Base-by-base conservation (phyloP, 2,113 vertebrate genomes). In the Chionomys nivalis region DNA sequence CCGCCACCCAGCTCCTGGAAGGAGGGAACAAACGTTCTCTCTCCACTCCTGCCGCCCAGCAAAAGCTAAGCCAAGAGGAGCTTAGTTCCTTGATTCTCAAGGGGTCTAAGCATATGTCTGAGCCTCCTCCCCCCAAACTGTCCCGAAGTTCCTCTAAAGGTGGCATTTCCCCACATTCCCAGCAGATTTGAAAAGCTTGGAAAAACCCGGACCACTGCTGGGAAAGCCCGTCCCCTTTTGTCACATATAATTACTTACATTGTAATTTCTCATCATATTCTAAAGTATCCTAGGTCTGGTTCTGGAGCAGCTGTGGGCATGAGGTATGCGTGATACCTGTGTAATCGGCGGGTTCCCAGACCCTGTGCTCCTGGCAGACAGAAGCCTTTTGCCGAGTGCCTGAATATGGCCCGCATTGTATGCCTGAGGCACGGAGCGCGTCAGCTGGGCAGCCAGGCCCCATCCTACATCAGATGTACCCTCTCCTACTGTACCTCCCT, bases 391-490 rank as follows among this genome's bases (percentile, higher is more conserved):
- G 52, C 76, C 3, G 0, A 61, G 13, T 23, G 19, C 49, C 17
- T 33, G 36, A 75, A 33, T 83, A n/a, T 72, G 94, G 55, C 70
- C 44, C 7, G 8, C n/a, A n/a, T n/a, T 0, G 52, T 6, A 3
- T 87, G 85, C 23, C 1, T 42, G 23, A 85, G 75, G 17, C 31
- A 47, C 2, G 26, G 42, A 49, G 58, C 31, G 12, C 14, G 31
- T 7, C 36, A 4, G n/a, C n/a, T 17, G 66, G 70, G 31, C 44
- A 0, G 14, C 26, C 2, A 0, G 33, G 26, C 33, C 33, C 17
- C 39, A 36, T 44, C 21, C 68, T 1, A 4, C 21, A 12, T n/a
- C 55, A 0, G 0, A 1, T 4, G 44, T 11, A 1, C 44, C 1
- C 0, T 7, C 26, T 28, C 89, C 86, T 44, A 0, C 79, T 1